Conservation (phyloP, 1,140 invertebrate species). For the Zaprionus tsacasi region DNA sequence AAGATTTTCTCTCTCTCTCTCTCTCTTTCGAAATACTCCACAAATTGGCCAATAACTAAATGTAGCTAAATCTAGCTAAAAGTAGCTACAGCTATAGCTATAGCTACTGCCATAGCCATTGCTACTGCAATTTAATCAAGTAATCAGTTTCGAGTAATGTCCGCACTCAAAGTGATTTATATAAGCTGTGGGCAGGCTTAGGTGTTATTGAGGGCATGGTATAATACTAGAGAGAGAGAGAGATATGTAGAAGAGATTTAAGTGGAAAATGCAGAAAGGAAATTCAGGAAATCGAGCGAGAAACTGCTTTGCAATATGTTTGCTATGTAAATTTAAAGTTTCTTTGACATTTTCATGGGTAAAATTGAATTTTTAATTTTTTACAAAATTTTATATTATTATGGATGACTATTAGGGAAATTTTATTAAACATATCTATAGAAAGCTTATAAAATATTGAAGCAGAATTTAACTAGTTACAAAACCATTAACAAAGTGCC, state of each 20-base stretch:
- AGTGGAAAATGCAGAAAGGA: background rate
- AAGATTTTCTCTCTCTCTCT: no score
- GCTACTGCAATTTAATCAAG: slow-evolving; percentile 26
- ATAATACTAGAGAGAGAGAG: background rate
- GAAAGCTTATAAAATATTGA: no score
- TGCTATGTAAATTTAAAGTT: background rate
- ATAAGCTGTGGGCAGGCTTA: slow-evolving; percentile 3
- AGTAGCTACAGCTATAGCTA: background rate
- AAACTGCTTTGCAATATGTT: background rate
- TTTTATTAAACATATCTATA: background rate
- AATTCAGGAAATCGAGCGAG: no score
- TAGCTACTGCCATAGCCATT: background rate
- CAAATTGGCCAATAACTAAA: background rate
- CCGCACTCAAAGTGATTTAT: slow-evolving; percentile 1
- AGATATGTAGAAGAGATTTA: no score
- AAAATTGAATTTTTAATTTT: no score
- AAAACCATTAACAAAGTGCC: background rate
- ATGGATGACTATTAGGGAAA: no score
- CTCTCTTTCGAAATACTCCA: background rate
- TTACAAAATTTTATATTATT: no score
- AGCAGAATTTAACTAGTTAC: no score
- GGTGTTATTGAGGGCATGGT: background rate
- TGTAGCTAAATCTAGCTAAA: background rate
- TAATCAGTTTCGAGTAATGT: slow-evolving; percentile 14
- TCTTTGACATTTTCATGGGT: no score